Evolutionary conservation across 2,797 vertebrate species (phyloP).

Genomic region (Pseudochirops cupreus): DNA sequence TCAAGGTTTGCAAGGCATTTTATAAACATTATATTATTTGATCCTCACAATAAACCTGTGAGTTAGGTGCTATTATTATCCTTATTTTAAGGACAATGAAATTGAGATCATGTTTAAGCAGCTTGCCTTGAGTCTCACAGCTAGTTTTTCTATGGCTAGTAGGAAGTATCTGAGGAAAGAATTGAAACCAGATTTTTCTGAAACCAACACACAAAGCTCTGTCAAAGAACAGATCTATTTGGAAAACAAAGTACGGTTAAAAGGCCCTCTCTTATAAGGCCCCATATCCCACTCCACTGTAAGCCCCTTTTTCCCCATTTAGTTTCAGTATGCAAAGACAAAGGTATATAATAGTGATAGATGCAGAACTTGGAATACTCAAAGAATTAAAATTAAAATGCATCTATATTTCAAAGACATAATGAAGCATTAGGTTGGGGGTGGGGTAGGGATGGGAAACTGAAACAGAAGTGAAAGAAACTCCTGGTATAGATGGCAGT

Average conservation of each 20-base stretch:
- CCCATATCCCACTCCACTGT: no score
- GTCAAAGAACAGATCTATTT: background rate
- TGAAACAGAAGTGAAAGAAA: background rate
- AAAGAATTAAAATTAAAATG: background rate
- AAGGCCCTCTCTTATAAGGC: no score
- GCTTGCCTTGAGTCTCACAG: background rate
- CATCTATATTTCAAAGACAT: background rate
- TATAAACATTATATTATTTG: background rate
- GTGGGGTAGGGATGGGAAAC: no score
- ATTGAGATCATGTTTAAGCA: background rate
- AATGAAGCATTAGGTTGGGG: background rate
- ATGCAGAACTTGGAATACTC: background rate
- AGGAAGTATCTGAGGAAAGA: background rate
- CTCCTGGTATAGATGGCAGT: background rate
- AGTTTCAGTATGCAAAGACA: no score
- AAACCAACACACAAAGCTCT: background rate
- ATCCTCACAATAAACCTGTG: background rate
- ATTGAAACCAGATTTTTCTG: background rate
- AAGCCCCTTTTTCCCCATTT: no score
- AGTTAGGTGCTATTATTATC: background rate
- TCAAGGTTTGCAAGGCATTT: background rate
- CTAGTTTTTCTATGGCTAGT: background rate
- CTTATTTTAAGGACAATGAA: background rate
- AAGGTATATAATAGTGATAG: no score
- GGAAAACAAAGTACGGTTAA: background rate